phyloP scores from a whole-genome alignment of 2,888 invertebrate genomes.

The Acanthoscelides obtectus region DNA sequence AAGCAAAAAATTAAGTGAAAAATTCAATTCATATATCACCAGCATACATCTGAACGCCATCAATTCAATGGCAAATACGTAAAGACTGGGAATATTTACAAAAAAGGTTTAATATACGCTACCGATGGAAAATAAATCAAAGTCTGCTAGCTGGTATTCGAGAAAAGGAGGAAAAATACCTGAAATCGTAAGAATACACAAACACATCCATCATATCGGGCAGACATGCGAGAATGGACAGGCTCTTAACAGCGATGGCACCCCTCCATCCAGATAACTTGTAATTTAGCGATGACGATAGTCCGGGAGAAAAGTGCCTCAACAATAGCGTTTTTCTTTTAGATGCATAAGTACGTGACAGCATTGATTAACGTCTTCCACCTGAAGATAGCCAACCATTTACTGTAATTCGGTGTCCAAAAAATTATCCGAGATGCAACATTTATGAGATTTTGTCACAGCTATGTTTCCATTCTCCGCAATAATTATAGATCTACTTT shows the following conservation, averaged over 20 bases:
- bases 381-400: no score
- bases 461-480: no score
- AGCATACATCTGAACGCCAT: slow-evolving; percentile 16
- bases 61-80: slow-evolving; percentile 17
- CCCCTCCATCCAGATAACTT: slow-evolving; percentile 12
- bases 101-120: slow-evolving; percentile 31
- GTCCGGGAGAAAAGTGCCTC: background rate
- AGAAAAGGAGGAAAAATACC: slow-evolving; percentile 26
- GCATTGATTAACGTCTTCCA: no score
- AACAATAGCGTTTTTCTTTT: background rate
- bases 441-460: no score
- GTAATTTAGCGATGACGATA: slow-evolving; percentile 10
- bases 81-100: slow-evolving; percentile 19
- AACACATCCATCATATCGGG: slow-evolving; percentile 35
- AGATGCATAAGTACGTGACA: background rate
- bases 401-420: no score
- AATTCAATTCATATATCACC: slow-evolving; percentile 20
- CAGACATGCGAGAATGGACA: slow-evolving; percentile 31
- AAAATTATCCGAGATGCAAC: no score
- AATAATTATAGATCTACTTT: no score
- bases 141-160: slow-evolving; percentile 17
- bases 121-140: slow-evolving; percentile 32
- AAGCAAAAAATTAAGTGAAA: background rate
- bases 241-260: slow-evolving; percentile 26
- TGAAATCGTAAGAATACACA: slow-evolving; percentile 34